Evolutionary conservation across 30 jellyfish, hydroid and myxozoan species (phyloP), one percentile per base, ranked within the genome.

Genomic region (Chrysaora quinquecirrha): DNA sequence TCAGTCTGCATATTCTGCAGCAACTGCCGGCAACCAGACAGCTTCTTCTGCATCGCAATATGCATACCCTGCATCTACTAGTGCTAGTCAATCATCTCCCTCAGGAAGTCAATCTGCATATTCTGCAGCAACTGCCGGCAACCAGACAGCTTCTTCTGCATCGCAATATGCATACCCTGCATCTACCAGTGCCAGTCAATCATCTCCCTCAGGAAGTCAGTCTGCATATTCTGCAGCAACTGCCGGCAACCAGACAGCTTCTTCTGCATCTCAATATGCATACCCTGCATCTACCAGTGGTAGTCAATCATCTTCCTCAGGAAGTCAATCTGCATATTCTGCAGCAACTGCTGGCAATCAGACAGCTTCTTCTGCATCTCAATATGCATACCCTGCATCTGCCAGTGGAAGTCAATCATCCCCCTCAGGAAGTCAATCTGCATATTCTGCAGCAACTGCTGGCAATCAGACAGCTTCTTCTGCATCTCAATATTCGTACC

Each of bases 191-290:
- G 14, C 54, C 54, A 38, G 14, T 38, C 54, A 38, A 38, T 3
- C 54, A 38, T 38, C 54, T 38, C 14, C 54, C 54, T 3, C 6
- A 3, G 54, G 54, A 14, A 3, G 14, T 38, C 11, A 6, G 6
- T 38, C 54, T 3, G 54, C 11, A 38, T 3, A 6, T 38, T 38
- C 54, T 14, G 14, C 14, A 6, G 11, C 54, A 3, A 14, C 54
- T 38, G 54, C 54, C 6, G 14, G 54, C 54, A 38, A 33, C 74
- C 74, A 62, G 74, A 6, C 74, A 3, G 38, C 74, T 23, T 30
- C 74, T 12, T 18, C 74, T 18, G 30, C 38, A 18, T 33, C 20
- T 3, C 30, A 1, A 38, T 38, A 6, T 6, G 54, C 54, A 38
- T 14, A 38, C 11, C 22, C 47, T 25, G 38, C 33, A 1, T 2